phyloP scores from a whole-genome alignment of 2,113 vertebrate genomes.

The Butastur rufipennis region DNA sequence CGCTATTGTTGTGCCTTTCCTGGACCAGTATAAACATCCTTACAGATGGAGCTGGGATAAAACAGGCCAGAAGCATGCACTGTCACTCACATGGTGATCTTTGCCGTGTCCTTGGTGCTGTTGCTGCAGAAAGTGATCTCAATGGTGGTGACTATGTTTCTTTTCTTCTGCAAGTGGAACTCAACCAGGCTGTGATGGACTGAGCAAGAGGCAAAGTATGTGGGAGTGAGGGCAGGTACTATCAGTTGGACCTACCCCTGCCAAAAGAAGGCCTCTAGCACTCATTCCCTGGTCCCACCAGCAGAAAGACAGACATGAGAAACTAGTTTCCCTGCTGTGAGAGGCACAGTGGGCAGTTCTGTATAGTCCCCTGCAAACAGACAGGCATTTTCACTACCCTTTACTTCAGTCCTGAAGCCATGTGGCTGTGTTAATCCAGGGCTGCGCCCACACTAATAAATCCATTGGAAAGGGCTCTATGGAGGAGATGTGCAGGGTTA shows the following conservation, averaged over 20 bases:
- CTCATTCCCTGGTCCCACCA: background rate
- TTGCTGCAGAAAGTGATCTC: conserved; percentile 63
- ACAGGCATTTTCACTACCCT: background rate
- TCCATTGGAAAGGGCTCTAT: background rate
- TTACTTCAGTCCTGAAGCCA: background rate
- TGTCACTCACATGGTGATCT: conserved; percentile 74
- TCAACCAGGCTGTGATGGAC: conserved; percentile 75
- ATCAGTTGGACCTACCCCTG: background rate
- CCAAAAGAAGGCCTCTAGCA: background rate
- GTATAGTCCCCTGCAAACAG: background rate
- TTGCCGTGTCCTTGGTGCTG: conserved; percentile 38
- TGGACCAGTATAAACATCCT: background rate
- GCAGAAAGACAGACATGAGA: background rate
- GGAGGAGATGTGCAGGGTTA: background rate
- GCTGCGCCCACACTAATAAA: background rate
- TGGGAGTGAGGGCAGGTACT: background rate
- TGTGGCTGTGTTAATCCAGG: background rate
- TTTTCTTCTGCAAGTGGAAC: conserved; percentile 65
- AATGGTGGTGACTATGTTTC: conserved; percentile 58
- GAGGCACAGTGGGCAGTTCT: background rate
- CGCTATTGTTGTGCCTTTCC: background rate
- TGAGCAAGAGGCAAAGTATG: conserved; percentile 44
- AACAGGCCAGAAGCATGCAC: background rate
- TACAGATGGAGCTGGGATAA: background rate
- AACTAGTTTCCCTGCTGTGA: background rate